A percentile compares a stretch with the other conserved stretches of the same genome.
Evolutionary conservation across 2,797 vertebrate species (phyloP).

Genomic region (Periparus ater): DNA sequence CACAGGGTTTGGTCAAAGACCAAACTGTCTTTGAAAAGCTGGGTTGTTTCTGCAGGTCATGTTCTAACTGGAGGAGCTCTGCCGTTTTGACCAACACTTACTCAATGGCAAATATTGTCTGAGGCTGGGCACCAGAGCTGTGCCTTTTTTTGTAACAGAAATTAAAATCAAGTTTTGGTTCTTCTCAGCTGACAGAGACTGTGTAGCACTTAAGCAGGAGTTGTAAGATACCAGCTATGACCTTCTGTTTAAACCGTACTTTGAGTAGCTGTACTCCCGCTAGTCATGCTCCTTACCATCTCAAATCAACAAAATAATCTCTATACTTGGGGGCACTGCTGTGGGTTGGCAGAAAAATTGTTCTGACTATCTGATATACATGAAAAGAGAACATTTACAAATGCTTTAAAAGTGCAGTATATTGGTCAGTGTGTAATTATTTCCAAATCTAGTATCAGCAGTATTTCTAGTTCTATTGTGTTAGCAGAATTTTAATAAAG

Average conservation of each 20-base stretch:
- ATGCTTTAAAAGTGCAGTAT: not conserved
- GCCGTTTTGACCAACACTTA: not conserved
- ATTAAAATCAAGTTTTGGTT: not conserved
- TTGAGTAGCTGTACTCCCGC: not conserved
- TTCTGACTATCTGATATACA: not conserved
- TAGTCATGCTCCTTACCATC: not conserved
- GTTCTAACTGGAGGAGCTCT: not conserved
- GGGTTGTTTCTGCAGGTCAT: not conserved
- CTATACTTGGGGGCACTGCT: not conserved
- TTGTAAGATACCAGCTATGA: not conserved
- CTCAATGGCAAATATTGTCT: not conserved
- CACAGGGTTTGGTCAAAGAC: not conserved
- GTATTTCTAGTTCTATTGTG: not conserved
- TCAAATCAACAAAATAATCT: not conserved
- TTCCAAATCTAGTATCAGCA: not conserved
- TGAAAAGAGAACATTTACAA: not conserved
- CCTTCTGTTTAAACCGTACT: not conserved
- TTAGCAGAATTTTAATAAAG: not conserved
- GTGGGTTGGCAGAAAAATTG: not conserved
- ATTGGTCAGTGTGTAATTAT: not conserved
- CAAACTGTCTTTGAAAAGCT: not conserved
- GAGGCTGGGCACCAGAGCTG: not conserved
- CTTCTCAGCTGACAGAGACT: not conserved
- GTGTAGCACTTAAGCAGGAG: not conserved
- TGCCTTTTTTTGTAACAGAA: not conserved